phyloP scores from a whole-genome alignment of 2,888 invertebrate genomes.

The Pycnomerus fuliginosus region DNA sequence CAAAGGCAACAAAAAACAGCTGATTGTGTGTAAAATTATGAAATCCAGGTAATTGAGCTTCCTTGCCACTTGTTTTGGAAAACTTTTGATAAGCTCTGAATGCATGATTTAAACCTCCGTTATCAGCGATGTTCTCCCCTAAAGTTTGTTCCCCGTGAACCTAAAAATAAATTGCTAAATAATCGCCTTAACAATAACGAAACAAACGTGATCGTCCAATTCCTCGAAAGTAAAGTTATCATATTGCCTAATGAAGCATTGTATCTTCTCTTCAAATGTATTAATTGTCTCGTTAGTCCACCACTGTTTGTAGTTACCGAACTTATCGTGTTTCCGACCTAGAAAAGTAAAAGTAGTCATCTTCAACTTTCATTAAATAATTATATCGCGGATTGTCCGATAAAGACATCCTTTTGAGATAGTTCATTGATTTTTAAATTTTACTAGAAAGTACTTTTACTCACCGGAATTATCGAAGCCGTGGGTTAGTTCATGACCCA shows the following conservation, averaged over 20 bases:
- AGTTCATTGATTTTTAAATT: too few species aligned
- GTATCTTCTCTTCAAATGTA: conserved; percentile 72
- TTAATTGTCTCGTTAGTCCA: conserved; percentile 79
- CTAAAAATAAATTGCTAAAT: conserved; percentile 48
- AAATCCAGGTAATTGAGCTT: conserved; percentile 71
- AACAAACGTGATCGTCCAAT: conserved; percentile 62
- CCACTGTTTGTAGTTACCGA: conserved; percentile 87
- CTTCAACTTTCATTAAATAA: conserved; percentile 1
- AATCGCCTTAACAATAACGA: conserved; percentile 1
- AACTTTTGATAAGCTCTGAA: conserved; percentile 66
- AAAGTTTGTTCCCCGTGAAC: conserved; percentile 74
- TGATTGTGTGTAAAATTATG: conserved; percentile 70
- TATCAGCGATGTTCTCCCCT: conserved; percentile 83
- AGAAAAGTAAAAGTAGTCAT: conserved; percentile 23
- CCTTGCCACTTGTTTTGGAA: conserved; percentile 58
- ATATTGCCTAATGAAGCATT: conserved; percentile 87
- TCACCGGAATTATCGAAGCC: conserved; percentile 60
- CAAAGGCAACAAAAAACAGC: conserved; percentile 78
- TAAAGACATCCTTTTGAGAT: too few species aligned
- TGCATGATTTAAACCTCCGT: conserved; percentile 77
- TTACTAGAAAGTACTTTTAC: too few species aligned
- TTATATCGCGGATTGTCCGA: too few species aligned
- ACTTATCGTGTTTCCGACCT: conserved; percentile 82
- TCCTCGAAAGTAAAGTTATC: conserved; percentile 65
- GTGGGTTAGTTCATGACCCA: conserved; percentile 72